These are phyloP conservation scores for Baronia brevicornis DNA, from an alignment of 2,888 invertebrate species.

Conservation along the genomic window DNA sequence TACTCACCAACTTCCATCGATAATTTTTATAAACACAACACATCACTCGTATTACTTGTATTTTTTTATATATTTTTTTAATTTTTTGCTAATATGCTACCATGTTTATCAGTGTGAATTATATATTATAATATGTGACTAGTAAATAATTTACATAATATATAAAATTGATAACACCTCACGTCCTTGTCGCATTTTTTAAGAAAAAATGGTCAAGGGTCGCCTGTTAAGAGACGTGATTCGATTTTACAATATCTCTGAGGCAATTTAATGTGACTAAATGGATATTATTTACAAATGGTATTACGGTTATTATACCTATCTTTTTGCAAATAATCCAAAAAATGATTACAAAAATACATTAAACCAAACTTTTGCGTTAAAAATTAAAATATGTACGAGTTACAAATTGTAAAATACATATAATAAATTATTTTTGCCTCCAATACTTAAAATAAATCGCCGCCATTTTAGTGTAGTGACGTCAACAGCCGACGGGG, in stretches of 20 bases:
- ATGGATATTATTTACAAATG: slow-evolving; percentile 17
- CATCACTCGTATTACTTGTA: slow-evolving; percentile 45
- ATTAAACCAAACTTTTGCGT: no score
- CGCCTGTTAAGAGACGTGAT: slow-evolving; percentile 9
- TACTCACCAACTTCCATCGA: slow-evolving; percentile 42
- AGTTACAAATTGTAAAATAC: no score
- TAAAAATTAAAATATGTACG: no score
- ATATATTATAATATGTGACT: slow-evolving; percentile 41
- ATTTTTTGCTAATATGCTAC: slow-evolving; percentile 34
- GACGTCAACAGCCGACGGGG: no score
- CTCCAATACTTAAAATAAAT: no score
- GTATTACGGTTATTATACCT: slow-evolving; percentile 14
- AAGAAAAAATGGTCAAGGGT: slow-evolving; percentile 43
- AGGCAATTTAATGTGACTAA: slow-evolving; percentile 22
- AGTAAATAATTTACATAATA: slow-evolving; percentile 40
- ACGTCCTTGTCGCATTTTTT: slow-evolving; percentile 37
- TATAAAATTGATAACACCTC: slow-evolving; percentile 22
- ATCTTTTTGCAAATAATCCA: slow-evolving; percentile 4
- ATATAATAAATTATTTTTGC: no score
- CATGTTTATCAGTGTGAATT: slow-evolving; percentile 38
- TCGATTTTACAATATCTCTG: slow-evolving; percentile 28
- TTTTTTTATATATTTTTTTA: slow-evolving; percentile 20
- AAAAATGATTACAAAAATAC: no score
- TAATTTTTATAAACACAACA: slow-evolving; percentile 30
- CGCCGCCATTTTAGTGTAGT: no score